Evolutionary conservation across 1,140 invertebrate species (phyloP).

Genomic region (Drusus annulatus): DNA sequence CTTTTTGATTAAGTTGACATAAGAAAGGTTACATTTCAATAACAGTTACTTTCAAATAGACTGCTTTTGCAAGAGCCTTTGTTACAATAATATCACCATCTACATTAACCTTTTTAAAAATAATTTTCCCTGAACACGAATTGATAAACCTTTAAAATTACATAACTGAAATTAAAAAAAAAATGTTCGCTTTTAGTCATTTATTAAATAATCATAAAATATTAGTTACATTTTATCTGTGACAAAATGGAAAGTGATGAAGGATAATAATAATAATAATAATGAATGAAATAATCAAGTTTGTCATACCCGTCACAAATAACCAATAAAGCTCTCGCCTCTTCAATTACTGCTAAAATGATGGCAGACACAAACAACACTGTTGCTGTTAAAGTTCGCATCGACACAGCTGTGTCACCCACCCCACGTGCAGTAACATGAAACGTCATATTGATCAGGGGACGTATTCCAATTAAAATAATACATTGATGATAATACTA

Average conservation of each 20-base stretch:
- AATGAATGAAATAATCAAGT: neutral
- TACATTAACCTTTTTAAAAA: too few species aligned
- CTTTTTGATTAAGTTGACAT: too few species aligned
- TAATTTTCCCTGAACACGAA: too few species aligned
- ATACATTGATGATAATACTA: neutral
- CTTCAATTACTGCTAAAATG: slow-evolving; percentile 49
- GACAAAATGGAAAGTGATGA: slow-evolving; percentile 11
- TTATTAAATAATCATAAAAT: too few species aligned
- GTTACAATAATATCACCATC: too few species aligned
- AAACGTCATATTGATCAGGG: neutral
- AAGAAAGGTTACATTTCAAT: too few species aligned
- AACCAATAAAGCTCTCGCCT: slow-evolving; percentile 34
- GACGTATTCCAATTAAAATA: neutral
- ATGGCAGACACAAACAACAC: slow-evolving; percentile 42
- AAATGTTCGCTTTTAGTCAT: too few species aligned
- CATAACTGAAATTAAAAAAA: too few species aligned
- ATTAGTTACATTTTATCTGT: too few species aligned
- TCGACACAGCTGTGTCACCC: slow-evolving; percentile 9
- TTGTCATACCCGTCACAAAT: neutral
- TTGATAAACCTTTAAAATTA: too few species aligned
- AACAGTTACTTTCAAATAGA: too few species aligned
- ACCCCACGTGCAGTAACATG: neutral
- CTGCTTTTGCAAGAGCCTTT: too few species aligned
- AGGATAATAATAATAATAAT: neutral
- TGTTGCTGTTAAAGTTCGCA: slow-evolving; percentile 30